Evolutionary conservation across 2,888 invertebrate species (phyloP), one percentile per base, ranked within the genome.

Genomic region (Stramonita haemastoma): DNA sequence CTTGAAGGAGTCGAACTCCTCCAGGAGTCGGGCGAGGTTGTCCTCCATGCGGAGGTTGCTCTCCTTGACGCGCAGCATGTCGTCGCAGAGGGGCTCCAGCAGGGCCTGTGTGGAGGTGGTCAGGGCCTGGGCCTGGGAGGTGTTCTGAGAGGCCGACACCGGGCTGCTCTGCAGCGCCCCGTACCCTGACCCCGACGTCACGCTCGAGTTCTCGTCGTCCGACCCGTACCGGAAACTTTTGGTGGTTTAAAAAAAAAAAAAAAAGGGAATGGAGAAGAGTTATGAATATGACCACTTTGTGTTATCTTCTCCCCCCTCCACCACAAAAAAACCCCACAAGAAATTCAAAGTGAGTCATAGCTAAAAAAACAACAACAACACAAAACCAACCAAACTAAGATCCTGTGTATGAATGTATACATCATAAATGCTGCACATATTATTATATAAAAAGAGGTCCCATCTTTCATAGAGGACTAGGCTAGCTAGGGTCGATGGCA

Each of bases 11-110:
- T 95, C 94, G 90, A 94, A 93, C 81, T 94, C 94, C 29, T 94
- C 94, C 5, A 91, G 85, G 6, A 94, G 87, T 84, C 92, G 91
- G n/a, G 93, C 91, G 90, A 98, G 96, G 95, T 98, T 98, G 94
- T 98, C 98, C 90, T 98, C 97, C 88, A 98, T 96, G 94, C 97
- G 97, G 92, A 98, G 98, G 93, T 97, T 97, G 95, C 98, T 98
- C 94, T 98, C 98, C 93, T 98, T 97, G 93, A 98, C 97, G 93
- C 98, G 97, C 93, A 98, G 97, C 92, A 99, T 96, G 96, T 98
- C 98, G 90, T 97, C 97, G 92, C 98, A 97, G 91, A 90, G 96
- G 96, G 92, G 96, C 96, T 88, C 97, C 97, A 34, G 96, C 6
- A 90, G 90, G 17, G 90, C 90, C 89, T 91, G 91, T 8, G 46